Evolutionary conservation across 2,888 invertebrate species (phyloP).

Genomic region (Chrysodeixis includens): DNA sequence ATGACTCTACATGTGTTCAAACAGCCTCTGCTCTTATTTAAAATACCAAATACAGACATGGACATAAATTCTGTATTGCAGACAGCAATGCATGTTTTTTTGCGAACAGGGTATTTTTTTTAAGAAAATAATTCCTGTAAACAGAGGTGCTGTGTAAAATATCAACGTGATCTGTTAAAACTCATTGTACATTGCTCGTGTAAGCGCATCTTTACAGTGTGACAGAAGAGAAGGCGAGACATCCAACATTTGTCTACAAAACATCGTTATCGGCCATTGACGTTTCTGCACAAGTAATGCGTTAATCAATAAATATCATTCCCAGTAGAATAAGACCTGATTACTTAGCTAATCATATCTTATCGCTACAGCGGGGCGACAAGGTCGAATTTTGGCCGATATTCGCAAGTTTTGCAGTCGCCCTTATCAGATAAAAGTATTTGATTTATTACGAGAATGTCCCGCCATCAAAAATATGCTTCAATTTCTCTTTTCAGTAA

Average conservation of each 20-base stretch:
- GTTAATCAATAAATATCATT: neutral
- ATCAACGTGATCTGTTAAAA: no score
- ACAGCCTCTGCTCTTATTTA: no score
- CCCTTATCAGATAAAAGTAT: neutral
- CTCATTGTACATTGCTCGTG: neutral
- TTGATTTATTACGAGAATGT: neutral
- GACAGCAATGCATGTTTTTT: no score
- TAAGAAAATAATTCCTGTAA: no score
- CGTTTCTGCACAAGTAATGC: neutral
- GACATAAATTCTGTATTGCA: no score
- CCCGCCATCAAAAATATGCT: constrained; percentile 2
- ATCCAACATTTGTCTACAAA: neutral
- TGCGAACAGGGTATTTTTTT: no score
- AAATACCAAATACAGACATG: no score
- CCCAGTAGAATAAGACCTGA: neutral
- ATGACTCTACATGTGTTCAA: no score
- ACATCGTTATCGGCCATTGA: constrained; percentile 1
- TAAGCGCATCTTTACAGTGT: neutral
- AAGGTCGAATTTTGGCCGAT: constrained; percentile 3
- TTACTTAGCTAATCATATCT: neutral
- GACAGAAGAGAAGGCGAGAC: neutral
- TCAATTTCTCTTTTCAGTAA: constrained; percentile 5
- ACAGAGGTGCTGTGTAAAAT: no score
- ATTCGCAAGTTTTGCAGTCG: neutral
- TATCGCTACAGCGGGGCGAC: neutral